phyloP scores from a whole-genome alignment of 2,888 invertebrate species.

The Xiphydria camelus region DNA sequence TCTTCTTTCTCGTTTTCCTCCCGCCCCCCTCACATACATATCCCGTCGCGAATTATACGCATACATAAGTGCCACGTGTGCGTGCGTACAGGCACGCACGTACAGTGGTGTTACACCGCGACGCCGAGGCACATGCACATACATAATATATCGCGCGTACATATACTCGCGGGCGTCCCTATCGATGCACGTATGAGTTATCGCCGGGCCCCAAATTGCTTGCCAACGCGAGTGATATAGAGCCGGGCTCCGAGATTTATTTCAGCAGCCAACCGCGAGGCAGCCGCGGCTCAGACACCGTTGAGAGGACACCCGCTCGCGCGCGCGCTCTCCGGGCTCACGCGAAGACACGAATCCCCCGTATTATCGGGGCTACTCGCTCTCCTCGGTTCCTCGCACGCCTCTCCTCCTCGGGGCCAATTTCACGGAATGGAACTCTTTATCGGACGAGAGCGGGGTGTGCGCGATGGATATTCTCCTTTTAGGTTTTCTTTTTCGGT shows the following conservation, averaged over 20 bases:
- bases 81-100: neutral
- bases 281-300: too few relatives aligned
- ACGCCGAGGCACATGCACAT: too few relatives aligned
- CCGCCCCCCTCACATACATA: conserved; percentile 10
- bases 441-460: conserved; percentile 7
- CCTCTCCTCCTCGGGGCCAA: conserved; percentile 31
- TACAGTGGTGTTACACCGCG: too few relatives aligned
- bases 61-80: neutral
- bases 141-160: conserved; percentile 38
- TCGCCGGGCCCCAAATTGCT: conserved; percentile 55
- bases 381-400: conserved; percentile 37
- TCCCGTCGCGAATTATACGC: neutral
- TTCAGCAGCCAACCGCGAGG: conserved; percentile 30
- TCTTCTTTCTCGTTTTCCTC: conserved; percentile 7
- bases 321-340: too few relatives aligned
- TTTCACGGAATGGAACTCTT: conserved; percentile 32
- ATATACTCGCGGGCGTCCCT: conserved; percentile 33
- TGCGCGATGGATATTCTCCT: too few relatives aligned
- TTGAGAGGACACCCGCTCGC: too few relatives aligned
- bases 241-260: conserved; percentile 53
- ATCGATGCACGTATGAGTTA: conserved; percentile 57
- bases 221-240: conserved; percentile 57
- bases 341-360: too few relatives aligned
- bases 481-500: too few relatives aligned
- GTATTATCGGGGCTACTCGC: conserved; percentile 18